Percentiles rank a stretch among this genome's conserved stretches.
These are phyloP conservation scores for Heterodera schachtii DNA, from an alignment of 1,140 invertebrate species.

Conservation along the genomic window DNA sequence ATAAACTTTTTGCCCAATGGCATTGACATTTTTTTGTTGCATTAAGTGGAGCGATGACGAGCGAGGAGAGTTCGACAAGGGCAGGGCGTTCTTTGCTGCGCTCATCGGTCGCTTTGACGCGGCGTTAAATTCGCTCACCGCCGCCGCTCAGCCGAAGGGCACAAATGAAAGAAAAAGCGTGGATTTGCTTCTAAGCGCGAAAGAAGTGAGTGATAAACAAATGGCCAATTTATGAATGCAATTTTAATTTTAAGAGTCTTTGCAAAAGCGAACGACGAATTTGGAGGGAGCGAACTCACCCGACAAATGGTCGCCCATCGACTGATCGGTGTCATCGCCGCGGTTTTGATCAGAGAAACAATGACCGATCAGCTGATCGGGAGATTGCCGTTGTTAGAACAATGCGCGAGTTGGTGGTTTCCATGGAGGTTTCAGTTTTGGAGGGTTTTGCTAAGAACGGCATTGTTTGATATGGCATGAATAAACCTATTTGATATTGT, in stretches of 20 bases:
- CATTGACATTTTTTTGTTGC: background rate
- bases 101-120: background rate
- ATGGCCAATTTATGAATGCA: no score
- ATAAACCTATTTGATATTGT: no score
- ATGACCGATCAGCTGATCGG: background rate
- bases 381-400: background rate
- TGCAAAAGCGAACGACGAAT: background rate
- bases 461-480: no score
- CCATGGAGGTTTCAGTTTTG: background rate
- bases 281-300: background rate
- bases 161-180: background rate
- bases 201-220: background rate
- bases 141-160: background rate
- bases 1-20: background rate
- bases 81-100: background rate
- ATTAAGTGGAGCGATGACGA: background rate
- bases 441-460: background rate
- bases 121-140: background rate
- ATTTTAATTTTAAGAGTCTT: background rate
- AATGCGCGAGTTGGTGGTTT: background rate
- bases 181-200: background rate
- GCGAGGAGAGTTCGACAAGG: background rate
- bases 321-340: background rate
- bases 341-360: background rate
- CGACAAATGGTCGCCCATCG: background rate